phyloP scores from a whole-genome alignment of 2,888 invertebrate species.

The Acrobasis repandana region DNA sequence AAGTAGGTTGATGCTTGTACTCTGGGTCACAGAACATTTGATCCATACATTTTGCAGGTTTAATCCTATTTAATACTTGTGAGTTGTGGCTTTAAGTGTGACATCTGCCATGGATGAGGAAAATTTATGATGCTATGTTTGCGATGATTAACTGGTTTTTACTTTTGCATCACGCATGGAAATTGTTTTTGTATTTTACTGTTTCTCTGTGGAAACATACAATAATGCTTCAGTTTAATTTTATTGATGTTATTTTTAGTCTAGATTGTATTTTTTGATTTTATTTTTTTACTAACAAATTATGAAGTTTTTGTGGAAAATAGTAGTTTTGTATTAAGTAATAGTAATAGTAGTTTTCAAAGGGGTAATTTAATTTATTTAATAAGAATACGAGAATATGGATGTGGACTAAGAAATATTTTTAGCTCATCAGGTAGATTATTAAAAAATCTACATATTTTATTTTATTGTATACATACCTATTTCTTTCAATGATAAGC shows the following conservation, averaged over 20 bases:
- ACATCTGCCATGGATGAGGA: not conserved
- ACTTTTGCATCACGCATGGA: not conserved
- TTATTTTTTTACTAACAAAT: conserved; percentile 1
- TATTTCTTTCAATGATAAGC: too few relatives aligned
- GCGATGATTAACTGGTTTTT: not conserved
- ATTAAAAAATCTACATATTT: too few relatives aligned
- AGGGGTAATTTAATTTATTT: too few relatives aligned
- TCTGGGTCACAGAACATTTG: not conserved
- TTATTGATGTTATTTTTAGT: not conserved
- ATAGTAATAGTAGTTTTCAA: too few relatives aligned
- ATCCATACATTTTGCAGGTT: not conserved
- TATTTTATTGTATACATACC: too few relatives aligned
- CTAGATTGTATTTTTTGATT: not conserved
- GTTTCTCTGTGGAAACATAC: too few relatives aligned
- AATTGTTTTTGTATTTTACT: too few relatives aligned
- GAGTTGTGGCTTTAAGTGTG: not conserved
- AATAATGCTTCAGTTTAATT: not conserved
- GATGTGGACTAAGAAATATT: too few relatives aligned
- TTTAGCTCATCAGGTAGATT: too few relatives aligned
- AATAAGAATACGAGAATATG: too few relatives aligned
- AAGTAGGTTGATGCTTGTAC: not conserved
- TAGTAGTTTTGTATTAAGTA: too few relatives aligned
- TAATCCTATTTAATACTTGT: conserved; percentile 7
- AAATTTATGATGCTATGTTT: conserved; percentile 3
- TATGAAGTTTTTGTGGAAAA: too few relatives aligned